Percentiles rank a stretch among this genome's conserved stretches.
Conservation (phyloP, 1,140 invertebrate species). For the Adoxophyes honmai region DNA sequence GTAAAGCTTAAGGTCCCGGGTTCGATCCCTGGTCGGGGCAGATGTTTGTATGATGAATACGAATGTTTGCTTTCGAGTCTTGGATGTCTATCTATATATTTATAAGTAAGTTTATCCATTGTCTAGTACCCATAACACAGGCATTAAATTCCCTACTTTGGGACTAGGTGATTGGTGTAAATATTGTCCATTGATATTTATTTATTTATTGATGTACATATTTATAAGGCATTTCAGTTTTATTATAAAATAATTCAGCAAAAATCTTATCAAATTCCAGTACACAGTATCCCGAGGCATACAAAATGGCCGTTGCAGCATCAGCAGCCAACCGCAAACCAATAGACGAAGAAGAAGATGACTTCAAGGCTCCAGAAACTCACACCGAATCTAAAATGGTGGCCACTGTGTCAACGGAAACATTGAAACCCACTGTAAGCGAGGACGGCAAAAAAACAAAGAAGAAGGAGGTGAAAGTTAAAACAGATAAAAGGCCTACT, state of each 20-base stretch:
- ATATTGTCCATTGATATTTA: too few relatives aligned
- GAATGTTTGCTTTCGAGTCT: too few relatives aligned
- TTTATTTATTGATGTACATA: too few relatives aligned
- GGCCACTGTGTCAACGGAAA: constrained; percentile 72
- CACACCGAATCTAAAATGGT: constrained; percentile 66
- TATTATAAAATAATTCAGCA: background rate
- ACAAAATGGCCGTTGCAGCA: constrained; percentile 80
- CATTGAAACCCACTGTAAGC: constrained; percentile 62
- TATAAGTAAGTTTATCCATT: too few relatives aligned
- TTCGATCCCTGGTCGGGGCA: too few relatives aligned
- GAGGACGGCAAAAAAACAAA: constrained; percentile 41
- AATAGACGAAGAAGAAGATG: constrained; percentile 77
- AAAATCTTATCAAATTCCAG: constrained; percentile 38
- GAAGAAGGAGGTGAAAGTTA: constrained; percentile 35
- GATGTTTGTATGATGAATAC: too few relatives aligned
- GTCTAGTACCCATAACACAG: too few relatives aligned
- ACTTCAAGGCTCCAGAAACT: constrained; percentile 35
- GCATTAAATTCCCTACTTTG: too few relatives aligned
- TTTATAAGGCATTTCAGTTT: background rate
- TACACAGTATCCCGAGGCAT: constrained; percentile 92
- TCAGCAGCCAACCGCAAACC: constrained; percentile 79
- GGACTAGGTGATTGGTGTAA: too few relatives aligned
- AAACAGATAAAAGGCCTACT: background rate
- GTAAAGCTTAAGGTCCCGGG: too few relatives aligned
- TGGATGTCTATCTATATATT: too few relatives aligned